Conservation (phyloP, 2,113 vertebrate species). For the Hystrix cristata region DNA sequence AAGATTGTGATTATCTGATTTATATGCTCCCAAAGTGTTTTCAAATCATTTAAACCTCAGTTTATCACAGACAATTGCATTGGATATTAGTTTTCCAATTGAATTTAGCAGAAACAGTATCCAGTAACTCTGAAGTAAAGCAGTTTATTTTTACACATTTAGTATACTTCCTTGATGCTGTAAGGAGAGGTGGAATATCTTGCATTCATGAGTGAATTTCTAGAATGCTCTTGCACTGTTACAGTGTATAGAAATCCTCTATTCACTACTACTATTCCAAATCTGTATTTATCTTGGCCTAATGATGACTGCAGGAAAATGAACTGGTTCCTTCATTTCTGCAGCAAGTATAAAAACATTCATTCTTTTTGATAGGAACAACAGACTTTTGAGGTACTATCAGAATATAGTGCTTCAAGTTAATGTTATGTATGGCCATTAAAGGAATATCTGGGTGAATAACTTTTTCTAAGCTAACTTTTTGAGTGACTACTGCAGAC, state of each 20-base stretch:
- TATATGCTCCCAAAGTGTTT: conserved; percentile 81
- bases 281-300: not conserved
- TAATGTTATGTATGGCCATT: not conserved
- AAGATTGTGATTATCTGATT: conserved; percentile 82
- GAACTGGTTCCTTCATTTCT: not conserved
- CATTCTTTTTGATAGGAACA: not conserved
- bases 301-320: not conserved
- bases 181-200: not conserved
- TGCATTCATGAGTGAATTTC: not conserved
- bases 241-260: not conserved
- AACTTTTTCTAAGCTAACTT: not conserved
- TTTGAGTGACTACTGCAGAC: not conserved
- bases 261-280: not conserved
- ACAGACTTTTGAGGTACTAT: not conserved
- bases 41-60: conserved; percentile 83
- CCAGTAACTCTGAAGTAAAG: conserved; percentile 62
- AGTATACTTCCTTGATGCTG: not conserved
- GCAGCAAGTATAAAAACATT: not conserved
- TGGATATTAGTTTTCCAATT: conserved; percentile 81
- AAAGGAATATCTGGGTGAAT: not conserved
- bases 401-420: not conserved
- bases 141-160: conserved; percentile 36
- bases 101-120: conserved; percentile 69
- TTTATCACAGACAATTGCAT: conserved; percentile 77
- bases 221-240: conserved; percentile 5